Evolutionary conservation across 2,888 invertebrate genomes (phyloP), one percentile per base, ranked within the genome.

Genomic region (Rhabditophanes sp.): DNA sequence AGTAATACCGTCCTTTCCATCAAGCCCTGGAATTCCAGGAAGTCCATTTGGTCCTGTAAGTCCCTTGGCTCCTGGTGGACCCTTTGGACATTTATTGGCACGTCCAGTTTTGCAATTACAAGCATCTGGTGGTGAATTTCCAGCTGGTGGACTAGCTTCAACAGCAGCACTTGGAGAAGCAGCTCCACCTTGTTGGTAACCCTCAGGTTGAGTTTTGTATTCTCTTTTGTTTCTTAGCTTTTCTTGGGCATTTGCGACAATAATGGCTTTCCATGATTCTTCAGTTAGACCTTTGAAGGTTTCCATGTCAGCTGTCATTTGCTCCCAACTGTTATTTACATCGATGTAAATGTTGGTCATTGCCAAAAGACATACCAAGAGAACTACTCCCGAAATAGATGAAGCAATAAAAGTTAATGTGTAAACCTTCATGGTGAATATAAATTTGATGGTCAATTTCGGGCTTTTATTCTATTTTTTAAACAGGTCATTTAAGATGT

Each of bases 401-500:
- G 38, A 38, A 11, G 38, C 38, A 16, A 30, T 11, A 17, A 31
- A 38, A n/a, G 38, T 38, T n/a, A 36, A 36, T 14, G 41, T 29
- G 11, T 38, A 27, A 20, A 29, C 38, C 39, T 38, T 38, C 38
- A 38, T 38, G n/a, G n/a, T n/a, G n/a, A n/a, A n/a, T n/a, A n/a
- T n/a, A n/a, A n/a, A n/a, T n/a, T n/a, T n/a, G n/a, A n/a, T n/a
- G n/a, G n/a, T n/a, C n/a, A n/a, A n/a, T n/a, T n/a, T n/a, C n/a
- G n/a, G n/a, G n/a, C n/a, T n/a, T n/a, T n/a, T n/a, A n/a, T n/a
- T n/a, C n/a, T n/a, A n/a, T n/a, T n/a, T n/a, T n/a, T n/a, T n/a
- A n/a, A n/a, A n/a, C n/a, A n/a, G n/a, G n/a, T n/a, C n/a, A n/a
- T n/a, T n/a, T n/a, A n/a, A n/a, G n/a, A n/a, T n/a, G n/a, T n/a